Conservation (phyloP, 1,140 invertebrate species). For the Musca domestica region DNA sequence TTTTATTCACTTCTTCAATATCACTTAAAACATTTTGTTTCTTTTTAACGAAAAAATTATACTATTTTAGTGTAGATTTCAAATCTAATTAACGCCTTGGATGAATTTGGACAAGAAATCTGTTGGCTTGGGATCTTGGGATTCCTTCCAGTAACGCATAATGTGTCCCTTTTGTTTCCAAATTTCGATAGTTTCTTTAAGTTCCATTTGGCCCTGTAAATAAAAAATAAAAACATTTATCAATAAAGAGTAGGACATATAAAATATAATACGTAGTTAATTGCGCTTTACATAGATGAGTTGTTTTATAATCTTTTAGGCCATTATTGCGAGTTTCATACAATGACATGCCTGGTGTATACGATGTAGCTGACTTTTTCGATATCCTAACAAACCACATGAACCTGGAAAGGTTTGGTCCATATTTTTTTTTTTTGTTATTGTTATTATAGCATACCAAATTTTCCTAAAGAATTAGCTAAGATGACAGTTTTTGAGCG, state of each 20-base stretch:
- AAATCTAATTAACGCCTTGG: conserved; percentile 46
- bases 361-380: too few relatives aligned
- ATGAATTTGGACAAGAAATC: conserved; percentile 92
- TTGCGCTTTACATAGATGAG: too few relatives aligned
- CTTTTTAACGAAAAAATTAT: neutral
- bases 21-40: conserved; percentile 4
- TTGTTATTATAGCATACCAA: too few relatives aligned
- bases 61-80: conserved; percentile 6
- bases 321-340: too few relatives aligned
- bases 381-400: too few relatives aligned
- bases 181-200: conserved; percentile 78
- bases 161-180: conserved; percentile 87
- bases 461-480: too few relatives aligned
- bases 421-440: too few relatives aligned
- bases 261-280: too few relatives aligned
- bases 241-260: neutral
- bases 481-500: too few relatives aligned
- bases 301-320: too few relatives aligned
- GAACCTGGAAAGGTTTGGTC: too few relatives aligned
- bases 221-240: conserved; percentile 22
- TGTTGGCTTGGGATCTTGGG: conserved; percentile 76
- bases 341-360: too few relatives aligned
- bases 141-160: conserved; percentile 85
- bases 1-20: conserved; percentile 9
- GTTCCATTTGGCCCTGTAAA: conserved; percentile 88